These are phyloP conservation scores for Semotilus atromaculatus DNA, from an alignment of 2,797 vertebrate species.

Conservation along the genomic window DNA sequence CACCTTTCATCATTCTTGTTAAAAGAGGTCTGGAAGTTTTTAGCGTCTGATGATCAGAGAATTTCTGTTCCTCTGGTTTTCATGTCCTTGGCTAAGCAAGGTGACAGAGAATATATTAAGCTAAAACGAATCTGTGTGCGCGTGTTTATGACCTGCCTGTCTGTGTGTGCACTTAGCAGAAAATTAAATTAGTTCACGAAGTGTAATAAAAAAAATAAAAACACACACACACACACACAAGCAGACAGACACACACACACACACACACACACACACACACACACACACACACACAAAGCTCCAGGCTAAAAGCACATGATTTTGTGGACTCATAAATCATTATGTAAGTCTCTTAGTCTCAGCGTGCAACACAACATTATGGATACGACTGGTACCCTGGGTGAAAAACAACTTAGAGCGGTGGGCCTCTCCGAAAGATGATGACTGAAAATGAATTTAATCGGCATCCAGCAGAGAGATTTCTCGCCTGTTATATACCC, in stretches of 20 bases:
- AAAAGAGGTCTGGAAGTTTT: slow-evolving; percentile 36
- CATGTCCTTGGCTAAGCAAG: slow-evolving; percentile 35
- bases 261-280: too few species aligned
- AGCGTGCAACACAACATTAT: slow-evolving; percentile 12
- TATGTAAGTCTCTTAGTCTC: slow-evolving; percentile 36
- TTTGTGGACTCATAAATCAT: slow-evolving; percentile 42
- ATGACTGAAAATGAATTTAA: slow-evolving; percentile 47
- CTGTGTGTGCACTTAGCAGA: slow-evolving; percentile 25
- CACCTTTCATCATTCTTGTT: slow-evolving; percentile 17
- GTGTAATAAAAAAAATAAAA: slow-evolving; percentile 21
- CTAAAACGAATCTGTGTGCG: not conserved
- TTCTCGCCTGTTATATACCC: not conserved
- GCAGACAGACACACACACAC: not conserved
- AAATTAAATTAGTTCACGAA: slow-evolving; percentile 39
- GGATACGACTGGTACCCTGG: not conserved
- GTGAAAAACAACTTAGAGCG: slow-evolving; percentile 31
- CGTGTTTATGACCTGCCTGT: slow-evolving; percentile 32
- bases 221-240: not conserved
- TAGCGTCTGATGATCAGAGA: slow-evolving; percentile 39
- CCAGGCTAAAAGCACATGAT: slow-evolving; percentile 33
- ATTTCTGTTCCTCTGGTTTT: slow-evolving; percentile 13
- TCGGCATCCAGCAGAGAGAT: slow-evolving; percentile 26
- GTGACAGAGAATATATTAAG: slow-evolving; percentile 34
- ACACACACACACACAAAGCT: not conserved
- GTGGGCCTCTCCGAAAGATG: not conserved